Percentiles rank a stretch among this genome's conserved stretches.
phyloP scores from a whole-genome alignment of 2,113 vertebrate genomes.

The Carassius carassius region DNA sequence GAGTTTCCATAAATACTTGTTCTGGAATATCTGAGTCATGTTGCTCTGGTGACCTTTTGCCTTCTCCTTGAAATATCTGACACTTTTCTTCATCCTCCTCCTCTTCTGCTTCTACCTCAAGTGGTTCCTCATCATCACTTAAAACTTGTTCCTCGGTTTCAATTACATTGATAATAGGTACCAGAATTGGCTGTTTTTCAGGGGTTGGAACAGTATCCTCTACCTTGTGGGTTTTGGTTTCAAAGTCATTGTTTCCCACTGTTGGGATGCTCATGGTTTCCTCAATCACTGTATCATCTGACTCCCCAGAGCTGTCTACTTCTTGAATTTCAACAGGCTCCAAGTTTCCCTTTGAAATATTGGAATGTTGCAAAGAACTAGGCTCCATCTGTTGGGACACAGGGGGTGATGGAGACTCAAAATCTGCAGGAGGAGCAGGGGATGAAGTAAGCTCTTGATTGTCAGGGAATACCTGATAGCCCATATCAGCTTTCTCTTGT shows the following conservation, averaged over 20 bases:
- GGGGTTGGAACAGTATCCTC: constrained; percentile 50
- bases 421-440: constrained; percentile 60
- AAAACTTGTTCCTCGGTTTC: constrained; percentile 77
- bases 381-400: constrained; percentile 37
- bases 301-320: constrained; percentile 86
- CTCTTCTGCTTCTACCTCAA: constrained; percentile 59
- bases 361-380: constrained; percentile 49
- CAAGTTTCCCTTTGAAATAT: constrained; percentile 57
- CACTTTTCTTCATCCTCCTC: constrained; percentile 62
- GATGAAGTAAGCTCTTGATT: constrained; percentile 47
- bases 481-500: constrained; percentile 63
- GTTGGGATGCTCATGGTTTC: constrained; percentile 62
- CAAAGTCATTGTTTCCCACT: constrained; percentile 20
- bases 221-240: constrained; percentile 42
- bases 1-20: constrained; percentile 49
- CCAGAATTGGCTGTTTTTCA: constrained; percentile 69
- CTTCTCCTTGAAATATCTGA: constrained; percentile 61
- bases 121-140: constrained; percentile 73
- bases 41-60: constrained; percentile 45
- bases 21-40: constrained; percentile 43
- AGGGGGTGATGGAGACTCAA: constrained; percentile 55
- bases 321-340: constrained; percentile 70
- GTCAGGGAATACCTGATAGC: constrained; percentile 35
- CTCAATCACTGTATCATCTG: constrained; percentile 88
- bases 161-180: constrained; percentile 81